A percentile compares a stretch with the other conserved stretches of the same genome.
Conservation (phyloP, 2,797 vertebrate species). For the Mus caroli region DNA sequence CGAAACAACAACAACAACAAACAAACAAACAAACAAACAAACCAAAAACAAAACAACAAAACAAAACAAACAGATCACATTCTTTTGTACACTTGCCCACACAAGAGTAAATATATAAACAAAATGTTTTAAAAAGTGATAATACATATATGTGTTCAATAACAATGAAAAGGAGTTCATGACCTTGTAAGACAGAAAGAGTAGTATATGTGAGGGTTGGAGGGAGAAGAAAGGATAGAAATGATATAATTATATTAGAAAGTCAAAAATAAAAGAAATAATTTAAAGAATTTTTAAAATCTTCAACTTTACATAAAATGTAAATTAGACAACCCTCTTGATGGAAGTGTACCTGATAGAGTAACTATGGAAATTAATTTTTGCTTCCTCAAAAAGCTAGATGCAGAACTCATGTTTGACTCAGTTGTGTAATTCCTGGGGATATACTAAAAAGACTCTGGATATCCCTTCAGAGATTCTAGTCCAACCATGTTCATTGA, state of each 20-base stretch:
- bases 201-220: not conserved
- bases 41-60: too few relatives aligned
- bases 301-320: not conserved
- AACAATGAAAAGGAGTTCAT: not conserved
- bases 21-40: too few relatives aligned
- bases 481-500: not conserved
- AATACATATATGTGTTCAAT: too few relatives aligned
- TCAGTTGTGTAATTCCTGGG: not conserved
- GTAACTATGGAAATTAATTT: not conserved
- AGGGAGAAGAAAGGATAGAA: rapidly evolving
- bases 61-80: not conserved
- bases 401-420: not conserved
- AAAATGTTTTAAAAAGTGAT: not conserved
- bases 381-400: not conserved
- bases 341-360: not conserved
- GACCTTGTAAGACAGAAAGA: not conserved
- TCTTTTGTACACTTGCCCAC: not conserved
- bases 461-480: not conserved
- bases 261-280: not conserved
- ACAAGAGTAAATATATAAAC: not conserved
- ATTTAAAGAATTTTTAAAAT: not conserved
- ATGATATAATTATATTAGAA: not conserved
- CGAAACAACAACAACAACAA: too few relatives aligned
- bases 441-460: not conserved
- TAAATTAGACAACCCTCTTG: not conserved